Conservation (phyloP, 2,797 vertebrate species). For the Syngnathus rostellatus region DNA sequence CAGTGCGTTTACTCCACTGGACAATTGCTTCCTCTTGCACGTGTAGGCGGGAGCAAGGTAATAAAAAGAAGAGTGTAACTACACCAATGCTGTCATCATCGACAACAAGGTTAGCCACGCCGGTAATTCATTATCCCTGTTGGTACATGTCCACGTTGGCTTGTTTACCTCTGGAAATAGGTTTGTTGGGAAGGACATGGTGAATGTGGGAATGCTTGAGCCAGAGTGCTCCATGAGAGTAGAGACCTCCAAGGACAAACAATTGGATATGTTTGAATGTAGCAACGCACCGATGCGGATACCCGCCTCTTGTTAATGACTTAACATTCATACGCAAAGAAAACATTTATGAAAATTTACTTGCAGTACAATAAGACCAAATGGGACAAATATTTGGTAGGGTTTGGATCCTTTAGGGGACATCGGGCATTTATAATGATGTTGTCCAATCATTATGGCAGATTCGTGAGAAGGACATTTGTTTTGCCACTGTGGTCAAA, state of each 20-base stretch:
- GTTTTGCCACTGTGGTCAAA: no score
- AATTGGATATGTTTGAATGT: not conserved
- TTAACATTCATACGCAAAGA: no score
- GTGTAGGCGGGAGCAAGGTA: not conserved
- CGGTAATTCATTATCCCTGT: constrained; percentile 1
- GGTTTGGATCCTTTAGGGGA: no score
- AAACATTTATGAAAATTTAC: no score
- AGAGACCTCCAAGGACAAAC: not conserved
- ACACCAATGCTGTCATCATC: not conserved
- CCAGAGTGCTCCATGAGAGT: not conserved
- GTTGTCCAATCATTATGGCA: not conserved
- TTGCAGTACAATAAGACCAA: no score
- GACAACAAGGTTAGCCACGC: not conserved
- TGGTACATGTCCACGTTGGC: not conserved
- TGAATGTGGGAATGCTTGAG: not conserved
- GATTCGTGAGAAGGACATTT: not conserved
- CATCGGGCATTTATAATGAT: not conserved
- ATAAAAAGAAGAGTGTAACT: not conserved
- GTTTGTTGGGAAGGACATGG: not conserved
- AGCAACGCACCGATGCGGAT: not conserved
- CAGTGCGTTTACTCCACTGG: not conserved
- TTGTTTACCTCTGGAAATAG: not conserved
- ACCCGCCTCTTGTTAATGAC: no score
- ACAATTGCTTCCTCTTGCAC: not conserved
- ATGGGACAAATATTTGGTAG: no score